These are phyloP conservation scores for Florisuga fusca DNA, from an alignment of 2,797 vertebrate genomes.

Conservation along the genomic window DNA sequence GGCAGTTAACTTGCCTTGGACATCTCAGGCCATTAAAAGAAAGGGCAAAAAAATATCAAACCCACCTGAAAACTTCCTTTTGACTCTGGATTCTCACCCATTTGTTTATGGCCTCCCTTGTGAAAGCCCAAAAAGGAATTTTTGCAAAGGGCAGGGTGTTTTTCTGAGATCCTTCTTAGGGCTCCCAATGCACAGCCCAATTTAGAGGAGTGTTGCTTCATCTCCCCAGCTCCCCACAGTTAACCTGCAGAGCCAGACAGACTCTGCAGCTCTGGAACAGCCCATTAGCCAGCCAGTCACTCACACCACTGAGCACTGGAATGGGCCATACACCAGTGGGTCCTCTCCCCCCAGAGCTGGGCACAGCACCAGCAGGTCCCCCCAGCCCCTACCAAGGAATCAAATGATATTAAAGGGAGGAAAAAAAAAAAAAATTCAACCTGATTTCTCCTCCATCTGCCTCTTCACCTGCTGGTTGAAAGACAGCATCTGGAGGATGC, in stretches of 20 bases:
- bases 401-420: not conserved
- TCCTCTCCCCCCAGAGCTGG: not conserved
- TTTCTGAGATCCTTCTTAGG: not conserved
- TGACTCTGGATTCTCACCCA: not conserved
- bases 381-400: not conserved
- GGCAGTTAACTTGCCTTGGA: not conserved
- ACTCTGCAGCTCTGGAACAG: conserved; percentile 34
- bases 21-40: not conserved
- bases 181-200: conserved; percentile 49
- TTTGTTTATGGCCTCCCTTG: not conserved
- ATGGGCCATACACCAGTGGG: not conserved
- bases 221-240: conserved; percentile 41
- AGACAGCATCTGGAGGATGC: not conserved
- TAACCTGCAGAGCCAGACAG: conserved; percentile 47
- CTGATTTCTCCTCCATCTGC: not conserved
- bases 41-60: not conserved
- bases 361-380: not conserved
- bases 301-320: not conserved
- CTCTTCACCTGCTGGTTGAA: not conserved
- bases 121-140: not conserved
- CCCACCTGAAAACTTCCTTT: not conserved
- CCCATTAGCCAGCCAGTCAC: conserved; percentile 39
- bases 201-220: conserved; percentile 40
- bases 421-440: not conserved
- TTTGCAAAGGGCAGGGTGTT: not conserved